Base-by-base conservation (phyloP, 1,140 invertebrate species). In the Drosophila jambulina region DNA sequence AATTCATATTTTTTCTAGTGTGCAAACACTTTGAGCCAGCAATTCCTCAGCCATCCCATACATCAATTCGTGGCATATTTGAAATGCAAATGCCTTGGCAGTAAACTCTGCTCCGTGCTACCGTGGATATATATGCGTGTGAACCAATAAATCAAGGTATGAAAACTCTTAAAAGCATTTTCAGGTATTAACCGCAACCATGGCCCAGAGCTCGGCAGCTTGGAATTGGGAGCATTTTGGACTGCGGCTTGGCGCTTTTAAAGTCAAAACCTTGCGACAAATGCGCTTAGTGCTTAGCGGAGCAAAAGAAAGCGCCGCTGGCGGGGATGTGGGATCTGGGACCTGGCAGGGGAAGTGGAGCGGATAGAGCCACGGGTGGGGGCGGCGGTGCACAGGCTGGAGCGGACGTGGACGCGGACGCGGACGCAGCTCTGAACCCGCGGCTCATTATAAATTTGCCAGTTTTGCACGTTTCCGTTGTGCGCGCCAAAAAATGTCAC, bases 381-480 rank as follows among this genome's bases (percentile, higher is more conserved):
- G 40, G 19, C 4, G 43, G 43, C 7, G 42, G n/a, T 23, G 43
- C 3, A 46, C 67, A 51, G 57, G 67, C 69, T 60, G 69, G 34
- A 72, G 45, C 64, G 61, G 45, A 67, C 56, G 19, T 13, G 51
- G 32, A 34, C 29, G 49, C 19, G 65, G 69, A 27, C 25, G 49
- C 49, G 65, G 70, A 80, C 72, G 80, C 72, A 60, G 65, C 71
- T 57, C 64, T 81, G 78, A 88, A 79, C 81, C 75, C 78, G 85
- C 78, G 81, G 67, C 85, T 88, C 85, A 88, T 88, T 88, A 88
- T 88, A 85, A 88, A 88, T 88, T 88, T 88, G 85, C 85, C 86
- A 90, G 85, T 88, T 88, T 88, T 88, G 85, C 85, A 90, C 85
- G 85, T 88, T 88, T 88, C 85, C 85, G 85, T 69, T 80, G 78